Conservation (phyloP, 2,113 vertebrate genomes). For the Delphinus delphis region DNA sequence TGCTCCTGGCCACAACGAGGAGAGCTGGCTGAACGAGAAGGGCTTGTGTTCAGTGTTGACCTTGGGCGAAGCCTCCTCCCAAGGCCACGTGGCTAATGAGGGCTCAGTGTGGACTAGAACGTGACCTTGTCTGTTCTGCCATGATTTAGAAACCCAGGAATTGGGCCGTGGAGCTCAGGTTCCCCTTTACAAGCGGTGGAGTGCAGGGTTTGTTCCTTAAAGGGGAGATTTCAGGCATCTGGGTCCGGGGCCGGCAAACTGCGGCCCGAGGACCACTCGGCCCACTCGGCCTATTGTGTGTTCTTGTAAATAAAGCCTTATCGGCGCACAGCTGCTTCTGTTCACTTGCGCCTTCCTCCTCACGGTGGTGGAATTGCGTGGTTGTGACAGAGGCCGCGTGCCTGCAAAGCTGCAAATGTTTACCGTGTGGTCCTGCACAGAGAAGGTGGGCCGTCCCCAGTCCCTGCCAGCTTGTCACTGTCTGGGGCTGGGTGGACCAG, state of each 20-base stretch:
- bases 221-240: not conserved
- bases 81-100: not conserved
- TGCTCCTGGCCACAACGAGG: not conserved
- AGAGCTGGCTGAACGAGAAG: not conserved
- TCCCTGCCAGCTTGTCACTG: not conserved
- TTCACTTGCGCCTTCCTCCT: not conserved
- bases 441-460: rapidly evolving
- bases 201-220: not conserved
- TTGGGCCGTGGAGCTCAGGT: not conserved
- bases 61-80: not conserved
- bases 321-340: not conserved
- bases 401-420: not conserved
- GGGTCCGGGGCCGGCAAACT: not conserved
- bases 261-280: not conserved
- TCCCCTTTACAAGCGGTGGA: not conserved
- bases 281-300: not conserved
- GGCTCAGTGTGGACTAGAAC: not conserved
- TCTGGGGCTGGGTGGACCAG: not conserved
- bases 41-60: not conserved
- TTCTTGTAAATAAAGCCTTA: not conserved
- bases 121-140: not conserved
- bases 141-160: not conserved
- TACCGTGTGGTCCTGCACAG: not conserved
- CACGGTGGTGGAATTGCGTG: not conserved
- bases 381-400: not conserved